Percentiles rank a stretch among this genome's conserved stretches.
These are phyloP conservation scores for Poecilia picta DNA, from an alignment of 2,797 vertebrate species.

Conservation along the genomic window DNA sequence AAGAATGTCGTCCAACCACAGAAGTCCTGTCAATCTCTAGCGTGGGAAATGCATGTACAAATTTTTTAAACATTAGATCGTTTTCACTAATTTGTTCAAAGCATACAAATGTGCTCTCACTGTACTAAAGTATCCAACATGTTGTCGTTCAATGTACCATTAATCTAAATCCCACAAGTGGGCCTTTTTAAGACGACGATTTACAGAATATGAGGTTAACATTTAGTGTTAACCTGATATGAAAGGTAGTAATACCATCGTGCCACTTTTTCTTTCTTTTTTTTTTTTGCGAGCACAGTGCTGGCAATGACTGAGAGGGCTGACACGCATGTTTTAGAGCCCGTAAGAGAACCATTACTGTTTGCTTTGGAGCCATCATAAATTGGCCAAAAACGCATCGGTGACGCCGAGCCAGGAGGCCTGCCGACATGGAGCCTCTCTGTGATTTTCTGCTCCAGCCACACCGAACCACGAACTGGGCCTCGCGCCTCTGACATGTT, in stretches of 20 bases:
- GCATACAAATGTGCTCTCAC: neutral
- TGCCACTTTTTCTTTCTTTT: neutral
- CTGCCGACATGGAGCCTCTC: conserved; percentile 57
- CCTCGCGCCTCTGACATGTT: conserved; percentile 33
- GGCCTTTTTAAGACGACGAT: neutral
- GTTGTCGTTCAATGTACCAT: neutral
- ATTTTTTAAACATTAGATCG: neutral
- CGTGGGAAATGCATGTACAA: neutral
- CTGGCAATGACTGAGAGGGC: conserved; percentile 29
- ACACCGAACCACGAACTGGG: conserved; percentile 47
- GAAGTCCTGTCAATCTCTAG: neutral
- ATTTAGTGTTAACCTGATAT: neutral
- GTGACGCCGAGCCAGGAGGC: conserved; percentile 40
- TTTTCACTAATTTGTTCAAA: neutral
- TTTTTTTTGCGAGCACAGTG: conserved; percentile 2
- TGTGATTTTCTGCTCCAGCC: conserved; percentile 53
- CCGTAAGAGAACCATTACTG: conserved; percentile 47
- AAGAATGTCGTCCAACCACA: conserved; percentile 1
- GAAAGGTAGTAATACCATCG: conserved; percentile 2
- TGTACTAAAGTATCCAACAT: neutral
- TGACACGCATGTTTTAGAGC: conserved; percentile 59
- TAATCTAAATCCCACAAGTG: conserved; percentile 5
- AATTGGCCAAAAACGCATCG: conserved; percentile 59
- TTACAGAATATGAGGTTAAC: neutral
- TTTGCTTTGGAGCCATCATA: conserved; percentile 72